Base-by-base conservation (phyloP, 2,888 invertebrate species). In the Sturmia bella region DNA sequence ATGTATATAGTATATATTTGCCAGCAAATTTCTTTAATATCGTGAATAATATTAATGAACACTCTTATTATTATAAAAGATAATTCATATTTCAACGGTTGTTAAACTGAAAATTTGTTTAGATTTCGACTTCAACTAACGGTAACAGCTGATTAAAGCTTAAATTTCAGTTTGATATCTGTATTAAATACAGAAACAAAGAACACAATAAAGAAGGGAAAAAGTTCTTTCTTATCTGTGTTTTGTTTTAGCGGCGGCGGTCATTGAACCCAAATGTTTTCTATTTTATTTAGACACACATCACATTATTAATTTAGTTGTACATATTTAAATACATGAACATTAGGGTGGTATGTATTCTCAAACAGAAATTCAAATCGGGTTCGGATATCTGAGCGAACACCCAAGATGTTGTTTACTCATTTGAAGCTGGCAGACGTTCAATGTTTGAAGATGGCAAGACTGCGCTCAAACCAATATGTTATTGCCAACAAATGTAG, bases 151-250 rank as follows among this genome's bases (percentile, higher is more conserved):
- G 37, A 37, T 50, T 19, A 50, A 39, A 45, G 15, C 0, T 4
- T 24, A 12, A 39, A 5, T 11, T 50, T 50, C 7, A 13, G 13
- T 32, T 27, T 32, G 32, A 48, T 19, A 27, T 52, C 63, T 13
- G 19, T 41, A 11, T 13, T 13, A 13, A 13, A 5, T 12, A 39
- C 11, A 39, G 48, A 50, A 52, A 52, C 27, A 68, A 54, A 63
- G 54, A 73, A 61, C 13, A 37, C 32, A 19, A 17, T 2, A 13
- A 27, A 52, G 2, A 32, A 1, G 32, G 32, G 9, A 37, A 50
- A 64, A 39, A 21, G 27, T 50, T 12, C 13, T 61, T 61, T 37
- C 48, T 73, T 73, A 63, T 73, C 52, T 61, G 11, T 41, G 21
- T 37, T 6, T 19, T 45, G 52, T 43, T 63, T 54, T 12, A 43